These are phyloP conservation scores for Hydrozoanthus tunicans DNA, from an alignment of 64 coral and sea anemone genomes.

Conservation along the genomic window DNA sequence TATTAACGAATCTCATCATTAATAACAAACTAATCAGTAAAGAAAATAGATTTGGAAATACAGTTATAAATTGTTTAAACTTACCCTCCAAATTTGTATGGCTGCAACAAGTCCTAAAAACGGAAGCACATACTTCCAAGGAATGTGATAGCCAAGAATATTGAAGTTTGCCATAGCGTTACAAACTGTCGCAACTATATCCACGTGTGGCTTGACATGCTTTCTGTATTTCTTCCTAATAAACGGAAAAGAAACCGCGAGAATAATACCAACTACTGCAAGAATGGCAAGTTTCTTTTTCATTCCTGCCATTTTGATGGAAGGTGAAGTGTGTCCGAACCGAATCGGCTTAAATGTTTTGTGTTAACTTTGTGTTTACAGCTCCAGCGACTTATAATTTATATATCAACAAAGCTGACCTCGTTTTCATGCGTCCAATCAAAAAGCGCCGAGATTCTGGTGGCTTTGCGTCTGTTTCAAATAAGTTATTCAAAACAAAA, in stretches of 20 bases:
- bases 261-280: constrained; percentile 80
- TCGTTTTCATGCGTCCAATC: constrained; percentile 41
- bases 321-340: not conserved
- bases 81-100: constrained; percentile 76
- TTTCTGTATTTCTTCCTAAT: constrained; percentile 75
- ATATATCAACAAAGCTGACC: constrained; percentile 21
- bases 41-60: not conserved
- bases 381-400: constrained; percentile 35
- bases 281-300: constrained; percentile 70
- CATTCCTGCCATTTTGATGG: constrained; percentile 64
- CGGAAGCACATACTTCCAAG: constrained; percentile 89
- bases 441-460: constrained; percentile 13
- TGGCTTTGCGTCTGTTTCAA: constrained; percentile 42
- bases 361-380: constrained; percentile 21
- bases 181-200: constrained; percentile 68
- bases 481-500: constrained; percentile 34
- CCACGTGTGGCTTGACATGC: constrained; percentile 80
- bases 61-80: not conserved
- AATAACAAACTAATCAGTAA: constrained; percentile 16
- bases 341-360: not conserved
- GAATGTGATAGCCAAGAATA: constrained; percentile 87
- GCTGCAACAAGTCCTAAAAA: constrained; percentile 72
- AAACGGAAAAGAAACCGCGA: constrained; percentile 80
- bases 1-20: not conserved
- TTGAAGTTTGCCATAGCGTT: constrained; percentile 79